phyloP scores from a whole-genome alignment of 2,888 invertebrate species.

The Tachina grossa region DNA sequence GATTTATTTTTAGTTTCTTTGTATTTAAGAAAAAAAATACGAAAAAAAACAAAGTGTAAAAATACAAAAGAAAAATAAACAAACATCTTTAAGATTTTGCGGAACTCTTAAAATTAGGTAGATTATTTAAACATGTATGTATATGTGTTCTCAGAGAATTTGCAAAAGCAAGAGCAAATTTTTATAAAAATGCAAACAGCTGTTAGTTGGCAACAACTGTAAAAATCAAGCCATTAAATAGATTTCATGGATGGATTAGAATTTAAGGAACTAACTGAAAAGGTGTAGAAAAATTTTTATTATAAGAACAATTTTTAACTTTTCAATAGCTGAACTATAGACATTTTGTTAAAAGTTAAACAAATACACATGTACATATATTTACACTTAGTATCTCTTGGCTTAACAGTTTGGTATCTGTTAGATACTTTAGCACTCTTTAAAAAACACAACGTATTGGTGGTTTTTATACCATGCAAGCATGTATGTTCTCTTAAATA shows the following conservation, averaged over 20 bases:
- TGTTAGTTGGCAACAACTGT: constrained; percentile 18
- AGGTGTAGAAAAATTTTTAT: too few relatives aligned
- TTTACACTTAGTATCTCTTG: neutral
- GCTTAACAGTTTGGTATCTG: neutral
- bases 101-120: neutral
- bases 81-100: constrained; percentile 4
- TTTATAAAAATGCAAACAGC: constrained; percentile 30
- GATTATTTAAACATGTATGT: too few relatives aligned
- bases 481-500: constrained; percentile 11
- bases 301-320: neutral
- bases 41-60: too few relatives aligned
- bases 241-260: neutral
- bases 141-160: neutral
- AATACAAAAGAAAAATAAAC: neutral
- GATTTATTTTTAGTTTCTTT: constrained; percentile 37
- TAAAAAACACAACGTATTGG: too few relatives aligned
- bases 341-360: neutral
- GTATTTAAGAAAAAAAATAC: neutral
- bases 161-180: neutral
- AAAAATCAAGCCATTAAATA: neutral
- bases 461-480: neutral
- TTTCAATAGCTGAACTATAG: neutral
- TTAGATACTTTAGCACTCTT: neutral
- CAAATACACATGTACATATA: neutral
- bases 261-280: neutral